phyloP scores from a whole-genome alignment of 92 coral and sea anemone species.

The Chrysogorgia sp. region DNA sequence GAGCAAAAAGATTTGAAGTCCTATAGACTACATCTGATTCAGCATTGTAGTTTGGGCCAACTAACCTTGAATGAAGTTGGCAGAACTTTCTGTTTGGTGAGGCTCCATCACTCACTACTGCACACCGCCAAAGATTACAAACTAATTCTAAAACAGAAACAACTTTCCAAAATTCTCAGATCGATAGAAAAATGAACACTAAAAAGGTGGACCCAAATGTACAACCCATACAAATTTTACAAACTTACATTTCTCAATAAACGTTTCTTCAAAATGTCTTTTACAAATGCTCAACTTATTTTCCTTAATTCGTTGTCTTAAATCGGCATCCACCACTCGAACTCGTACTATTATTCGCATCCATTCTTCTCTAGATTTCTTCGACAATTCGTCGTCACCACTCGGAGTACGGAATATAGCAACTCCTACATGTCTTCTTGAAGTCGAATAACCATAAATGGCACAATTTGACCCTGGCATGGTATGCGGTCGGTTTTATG shows the following conservation, averaged over 20 bases:
- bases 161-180: slow-evolving; percentile 9
- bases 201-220: too few relatives aligned
- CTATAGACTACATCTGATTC: not conserved
- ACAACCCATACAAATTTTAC: too few relatives aligned
- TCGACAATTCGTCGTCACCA: not conserved
- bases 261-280: too few relatives aligned
- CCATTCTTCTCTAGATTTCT: not conserved
- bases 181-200: too few relatives aligned
- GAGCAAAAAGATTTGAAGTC: not conserved
- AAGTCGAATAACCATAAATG: too few relatives aligned
- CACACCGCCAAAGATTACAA: slow-evolving; percentile 17
- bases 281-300: not conserved
- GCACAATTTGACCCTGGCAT: too few relatives aligned
- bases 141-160: slow-evolving; percentile 11
- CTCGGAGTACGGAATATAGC: not conserved
- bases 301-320: not conserved
- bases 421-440: not conserved
- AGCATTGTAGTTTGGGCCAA: not conserved
- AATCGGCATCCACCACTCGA: not conserved
- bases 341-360: not conserved
- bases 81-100: slow-evolving; percentile 4
- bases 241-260: too few relatives aligned
- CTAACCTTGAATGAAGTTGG: slow-evolving; percentile 4
- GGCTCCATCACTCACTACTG: too few relatives aligned
- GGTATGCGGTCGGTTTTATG: too few relatives aligned